Evolutionary conservation across 2,797 vertebrate genomes (phyloP).

Genomic region (Protosalanx chinensis): DNA sequence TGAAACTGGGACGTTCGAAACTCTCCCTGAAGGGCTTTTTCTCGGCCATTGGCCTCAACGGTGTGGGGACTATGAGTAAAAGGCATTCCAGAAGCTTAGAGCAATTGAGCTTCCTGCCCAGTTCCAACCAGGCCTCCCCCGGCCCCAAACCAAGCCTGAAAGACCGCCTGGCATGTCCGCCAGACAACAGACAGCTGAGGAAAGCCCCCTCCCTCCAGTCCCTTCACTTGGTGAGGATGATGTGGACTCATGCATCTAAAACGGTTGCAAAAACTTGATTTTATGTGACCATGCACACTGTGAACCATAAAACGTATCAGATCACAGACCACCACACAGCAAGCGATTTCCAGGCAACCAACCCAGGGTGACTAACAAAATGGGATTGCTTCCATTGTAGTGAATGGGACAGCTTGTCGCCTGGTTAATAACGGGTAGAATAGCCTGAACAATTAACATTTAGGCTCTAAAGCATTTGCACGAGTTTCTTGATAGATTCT

Average conservation of each 20-base stretch:
- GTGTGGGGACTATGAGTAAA: conserved; percentile 50
- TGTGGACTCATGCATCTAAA: neutral
- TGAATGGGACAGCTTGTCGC: too few relatives aligned
- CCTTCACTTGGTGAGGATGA: conserved; percentile 55
- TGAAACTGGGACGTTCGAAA: conserved; percentile 47
- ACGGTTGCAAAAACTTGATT: neutral
- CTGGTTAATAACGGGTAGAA: too few relatives aligned
- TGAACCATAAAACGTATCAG: neutral
- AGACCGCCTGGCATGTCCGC: conserved; percentile 3
- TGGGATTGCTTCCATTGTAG: too few relatives aligned
- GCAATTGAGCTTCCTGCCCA: conserved; percentile 40
- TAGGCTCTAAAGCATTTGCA: too few relatives aligned
- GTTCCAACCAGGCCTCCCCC: neutral
- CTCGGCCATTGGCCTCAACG: conserved; percentile 60
- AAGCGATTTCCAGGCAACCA: too few relatives aligned
- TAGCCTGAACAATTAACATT: too few relatives aligned
- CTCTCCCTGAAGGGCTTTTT: conserved; percentile 67
- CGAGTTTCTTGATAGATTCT: too few relatives aligned
- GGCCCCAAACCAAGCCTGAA: conserved; percentile 6
- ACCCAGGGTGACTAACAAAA: too few relatives aligned
- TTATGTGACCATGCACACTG: neutral
- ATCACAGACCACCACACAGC: neutral
- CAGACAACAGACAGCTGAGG: conserved; percentile 37
- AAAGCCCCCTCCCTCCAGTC: conserved; percentile 60
- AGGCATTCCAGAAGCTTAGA: conserved; percentile 67